Base-by-base conservation (phyloP, 2,888 invertebrate species). In the Urechis unicinctus region DNA sequence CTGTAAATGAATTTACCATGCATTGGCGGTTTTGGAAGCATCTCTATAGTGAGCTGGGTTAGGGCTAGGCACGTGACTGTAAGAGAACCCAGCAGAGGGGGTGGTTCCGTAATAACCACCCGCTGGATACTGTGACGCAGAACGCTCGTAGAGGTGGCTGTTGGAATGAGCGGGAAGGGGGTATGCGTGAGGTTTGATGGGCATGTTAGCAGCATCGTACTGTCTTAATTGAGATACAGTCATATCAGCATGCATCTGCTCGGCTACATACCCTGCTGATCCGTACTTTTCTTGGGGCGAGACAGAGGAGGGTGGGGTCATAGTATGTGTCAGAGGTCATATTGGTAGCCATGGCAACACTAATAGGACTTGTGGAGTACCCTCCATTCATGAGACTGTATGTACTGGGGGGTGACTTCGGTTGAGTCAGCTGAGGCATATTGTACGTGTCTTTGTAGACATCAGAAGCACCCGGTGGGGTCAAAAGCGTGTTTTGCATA, bases 291-390 rank as follows among this genome's bases (percentile, higher is more conserved):
- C 94, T 59, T 93, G 83, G 0, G 95, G 94, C 3, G 94, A 94
- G 1, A 94, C 94, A 2, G 94, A 94, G n/a, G 92, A 91, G 52
- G 95, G 95, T 52, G 94, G 94, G 3, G 94, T 94, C 90, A 95
- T 94, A 49, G 77, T 93, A 93, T 70, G 77, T 70, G 61, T 78
- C 71, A 28, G 68, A 63, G 44, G 56, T 43, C 26, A 29, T 52
- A 41, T 46, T 49, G 3, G 60, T 56, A 49, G 53, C 17, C 9
- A 9, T 59, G 44, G 60, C 45, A 41, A 59, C 58, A 26, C 52
- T 43, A 42, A 62, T 56, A 28, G 58, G 53, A 42, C 53, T 55
- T 9, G 36, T 13, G 36, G 56, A 13, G 47, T 61, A 59, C 42
- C 54, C 51, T 25, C 55, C 49, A n/a, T n/a, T n/a, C 55, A 55